Base-by-base conservation (phyloP, 2,113 vertebrate species). In the Centrocercus urophasianus region DNA sequence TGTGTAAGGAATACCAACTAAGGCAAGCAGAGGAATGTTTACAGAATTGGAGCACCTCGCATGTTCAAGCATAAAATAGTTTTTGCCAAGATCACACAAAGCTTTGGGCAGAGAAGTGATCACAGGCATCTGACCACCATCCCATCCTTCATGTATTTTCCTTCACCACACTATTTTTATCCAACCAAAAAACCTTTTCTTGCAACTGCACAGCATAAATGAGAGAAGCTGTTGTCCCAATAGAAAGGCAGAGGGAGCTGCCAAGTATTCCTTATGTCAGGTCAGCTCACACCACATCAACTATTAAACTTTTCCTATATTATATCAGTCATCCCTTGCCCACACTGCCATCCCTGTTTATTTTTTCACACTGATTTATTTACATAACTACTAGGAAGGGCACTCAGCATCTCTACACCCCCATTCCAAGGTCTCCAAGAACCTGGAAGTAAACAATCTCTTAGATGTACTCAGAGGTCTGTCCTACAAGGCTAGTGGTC, bases 211-310 rank as follows among this genome's bases (percentile, higher is more conserved):
- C 16, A 57, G 34, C 47, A 13, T 11, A 24, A 54, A 54, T 21
- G 42, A 76, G 86, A 82, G 17, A 40, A 76, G 28, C 16, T 28
- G 22, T 43, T 80, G 76, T 85, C 45, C 64, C 18, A 36, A n/a
- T 20, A 66, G 40, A 80, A 77, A 80, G 76, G 80, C 76, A 90
- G 56, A 86, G 28, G n/a, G 5, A 90, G 24, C 36, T 88, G 42
- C 24, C 77, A 80, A 24, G 70, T 50, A 56, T 4, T 73, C 75
- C 32, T 88, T 70, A 13, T 48, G 48, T 54, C 63, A 79, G 27
- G 13, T 61, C 40, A 66, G 66, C 27, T 70, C 75, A 85, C 4
- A 83, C 36, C 66, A 69, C 43, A 48, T 12, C 30, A 10, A 69
- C 43, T 25, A 50, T 52, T 43, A 63, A 57, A 48, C 8, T 66